Conservation (phyloP, 2,797 vertebrate genomes). For the Macroramphosus scolopax region DNA sequence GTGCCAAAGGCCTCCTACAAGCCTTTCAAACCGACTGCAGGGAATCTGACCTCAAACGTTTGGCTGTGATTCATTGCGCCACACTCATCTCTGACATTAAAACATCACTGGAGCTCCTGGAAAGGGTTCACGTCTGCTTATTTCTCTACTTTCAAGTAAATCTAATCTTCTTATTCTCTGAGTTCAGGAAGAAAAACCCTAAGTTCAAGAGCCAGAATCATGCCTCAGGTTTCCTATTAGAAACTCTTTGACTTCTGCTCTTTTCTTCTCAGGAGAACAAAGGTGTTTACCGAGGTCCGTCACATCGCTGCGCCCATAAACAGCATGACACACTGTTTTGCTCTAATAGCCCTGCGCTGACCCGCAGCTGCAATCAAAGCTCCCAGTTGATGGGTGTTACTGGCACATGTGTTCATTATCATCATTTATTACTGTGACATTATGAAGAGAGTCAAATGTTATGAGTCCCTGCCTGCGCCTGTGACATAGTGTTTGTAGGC, state of each 20-base stretch:
- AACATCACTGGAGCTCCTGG: too few species aligned
- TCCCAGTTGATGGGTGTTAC: slow-evolving; percentile 59
- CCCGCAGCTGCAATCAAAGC: slow-evolving; percentile 64
- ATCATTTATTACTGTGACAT: slow-evolving; percentile 57
- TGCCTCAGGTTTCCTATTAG: not conserved
- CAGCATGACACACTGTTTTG: slow-evolving; percentile 44
- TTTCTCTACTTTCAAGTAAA: too few species aligned
- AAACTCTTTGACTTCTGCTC: slow-evolving; percentile 6
- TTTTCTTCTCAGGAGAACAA: slow-evolving; percentile 15
- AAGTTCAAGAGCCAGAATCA: not conserved
- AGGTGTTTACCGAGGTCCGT: slow-evolving; percentile 27
- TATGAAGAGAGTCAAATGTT: slow-evolving; percentile 48
- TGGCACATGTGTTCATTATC: slow-evolving; percentile 45
- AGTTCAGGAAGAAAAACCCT: too few species aligned
- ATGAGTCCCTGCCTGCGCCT: slow-evolving; percentile 50
- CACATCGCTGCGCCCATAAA: slow-evolving; percentile 47
- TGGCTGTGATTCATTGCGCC: too few species aligned
- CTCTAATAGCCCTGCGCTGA: slow-evolving; percentile 53
- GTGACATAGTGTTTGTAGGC: slow-evolving; percentile 63
- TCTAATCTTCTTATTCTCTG: too few species aligned
- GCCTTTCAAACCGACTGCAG: too few species aligned
- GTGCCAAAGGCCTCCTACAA: too few species aligned
- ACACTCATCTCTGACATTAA: too few species aligned
- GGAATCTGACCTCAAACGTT: too few species aligned
- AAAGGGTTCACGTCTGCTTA: too few species aligned